phyloP scores from a whole-genome alignment of 2,888 invertebrate genomes.

The Andrena flavipes region DNA sequence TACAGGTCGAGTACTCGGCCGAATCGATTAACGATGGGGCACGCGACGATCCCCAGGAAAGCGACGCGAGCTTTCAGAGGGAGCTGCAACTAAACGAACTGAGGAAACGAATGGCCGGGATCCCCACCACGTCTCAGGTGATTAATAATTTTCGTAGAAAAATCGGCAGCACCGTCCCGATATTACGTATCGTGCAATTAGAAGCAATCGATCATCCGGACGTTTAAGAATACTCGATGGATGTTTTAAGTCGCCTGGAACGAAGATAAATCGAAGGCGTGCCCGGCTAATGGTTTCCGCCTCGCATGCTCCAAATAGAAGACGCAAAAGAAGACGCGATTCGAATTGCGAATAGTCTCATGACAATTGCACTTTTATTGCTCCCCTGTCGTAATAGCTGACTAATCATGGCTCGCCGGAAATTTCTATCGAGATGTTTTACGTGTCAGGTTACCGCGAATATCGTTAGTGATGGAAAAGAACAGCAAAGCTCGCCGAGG shows the following conservation, averaged over 20 bases:
- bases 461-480: slow-evolving; percentile 46
- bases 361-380: slow-evolving; percentile 4
- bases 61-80: slow-evolving; percentile 80
- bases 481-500: slow-evolving; percentile 47
- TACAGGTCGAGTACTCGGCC: slow-evolving; percentile 81
- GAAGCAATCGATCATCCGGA: slow-evolving; percentile 33
- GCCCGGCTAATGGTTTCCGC: slow-evolving; percentile 64
- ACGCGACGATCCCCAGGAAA: slow-evolving; percentile 79
- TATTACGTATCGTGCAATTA: slow-evolving; percentile 12
- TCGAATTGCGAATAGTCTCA: not conserved
- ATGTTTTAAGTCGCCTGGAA: slow-evolving; percentile 56
- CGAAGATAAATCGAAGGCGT: slow-evolving; percentile 63
- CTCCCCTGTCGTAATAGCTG: not conserved
- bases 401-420: not conserved
- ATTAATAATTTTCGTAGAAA: slow-evolving; percentile 32
- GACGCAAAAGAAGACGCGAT: slow-evolving; percentile 17
- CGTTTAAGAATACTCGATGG: slow-evolving; percentile 37
- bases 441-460: slow-evolving; percentile 62
- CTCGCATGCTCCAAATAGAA: slow-evolving; percentile 31
- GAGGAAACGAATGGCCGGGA: slow-evolving; percentile 79
- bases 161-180: not conserved
- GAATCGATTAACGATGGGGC: slow-evolving; percentile 74
- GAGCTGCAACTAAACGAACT: slow-evolving; percentile 81
- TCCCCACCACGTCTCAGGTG: slow-evolving; percentile 75
- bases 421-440: slow-evolving; percentile 34